A percentile compares a stretch with the other conserved stretches of the same genome.
Evolutionary conservation across 2,888 invertebrate species (phyloP).

Genomic region (Coelinius sp.): DNA sequence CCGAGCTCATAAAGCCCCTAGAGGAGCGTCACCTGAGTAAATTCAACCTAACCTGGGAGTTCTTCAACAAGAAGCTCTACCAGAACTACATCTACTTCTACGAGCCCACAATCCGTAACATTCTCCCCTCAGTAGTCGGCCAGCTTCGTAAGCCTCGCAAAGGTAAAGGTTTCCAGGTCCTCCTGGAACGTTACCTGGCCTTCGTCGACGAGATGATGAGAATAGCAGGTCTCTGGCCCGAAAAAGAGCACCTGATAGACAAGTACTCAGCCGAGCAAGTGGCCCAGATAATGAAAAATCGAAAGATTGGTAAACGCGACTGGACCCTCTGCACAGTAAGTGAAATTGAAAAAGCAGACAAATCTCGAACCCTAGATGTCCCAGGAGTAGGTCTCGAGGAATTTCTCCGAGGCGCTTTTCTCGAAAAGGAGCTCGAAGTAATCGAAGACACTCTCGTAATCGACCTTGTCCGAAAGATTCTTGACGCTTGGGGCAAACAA

Average conservation of each 20-base stretch:
- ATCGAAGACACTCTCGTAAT: slow-evolving; percentile 36
- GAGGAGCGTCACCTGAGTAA: slow-evolving; percentile 76
- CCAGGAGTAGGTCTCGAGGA: slow-evolving; percentile 28
- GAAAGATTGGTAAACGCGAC: slow-evolving; percentile 58
- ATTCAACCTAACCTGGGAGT: slow-evolving; percentile 78
- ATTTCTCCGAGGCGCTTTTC: neutral
- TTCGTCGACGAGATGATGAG: slow-evolving; percentile 76
- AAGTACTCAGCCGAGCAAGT: slow-evolving; percentile 68
- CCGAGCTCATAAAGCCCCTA: slow-evolving; percentile 75
- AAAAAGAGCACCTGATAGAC: slow-evolving; percentile 73
- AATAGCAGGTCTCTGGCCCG: slow-evolving; percentile 74
- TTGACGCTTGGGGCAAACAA: slow-evolving; percentile 25
- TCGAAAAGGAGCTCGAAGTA: slow-evolving; percentile 3
- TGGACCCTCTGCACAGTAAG: slow-evolving; percentile 56
- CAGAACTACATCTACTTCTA: slow-evolving; percentile 72
- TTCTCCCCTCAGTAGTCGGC: slow-evolving; percentile 73
- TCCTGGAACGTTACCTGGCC: slow-evolving; percentile 73
- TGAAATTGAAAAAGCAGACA: slow-evolving; percentile 13
- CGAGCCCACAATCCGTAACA: slow-evolving; percentile 74
- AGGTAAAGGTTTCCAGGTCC: slow-evolving; percentile 65
- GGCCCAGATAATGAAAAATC: slow-evolving; percentile 54
- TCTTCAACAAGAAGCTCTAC: slow-evolving; percentile 79
- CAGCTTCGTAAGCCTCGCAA: slow-evolving; percentile 65
- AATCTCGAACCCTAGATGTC: neutral
- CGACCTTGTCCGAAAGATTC: slow-evolving; percentile 39